Evolutionary conservation across 2,113 vertebrate species (phyloP).

Genomic region (Oryzias celebensis): DNA sequence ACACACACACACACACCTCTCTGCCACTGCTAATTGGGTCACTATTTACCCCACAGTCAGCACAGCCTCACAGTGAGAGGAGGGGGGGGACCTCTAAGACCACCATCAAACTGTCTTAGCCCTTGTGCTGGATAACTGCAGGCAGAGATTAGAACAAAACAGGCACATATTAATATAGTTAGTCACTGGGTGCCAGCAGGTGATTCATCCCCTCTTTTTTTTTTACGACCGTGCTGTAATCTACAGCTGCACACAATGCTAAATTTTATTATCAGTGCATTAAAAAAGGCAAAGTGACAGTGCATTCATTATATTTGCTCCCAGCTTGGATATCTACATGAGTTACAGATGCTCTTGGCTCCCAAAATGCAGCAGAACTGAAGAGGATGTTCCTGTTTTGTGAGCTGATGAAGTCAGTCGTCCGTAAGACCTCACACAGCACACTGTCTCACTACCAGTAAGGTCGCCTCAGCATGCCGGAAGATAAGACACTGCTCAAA

Average conservation of each 20-base stretch:
- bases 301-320: conserved; percentile 16
- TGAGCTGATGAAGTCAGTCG: conserved; percentile 56
- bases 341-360: conserved; percentile 23
- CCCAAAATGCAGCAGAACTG: conserved; percentile 23
- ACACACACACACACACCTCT: background rate
- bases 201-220: conserved; percentile 42
- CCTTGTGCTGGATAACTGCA: conserved; percentile 51
- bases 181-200: conserved; percentile 57
- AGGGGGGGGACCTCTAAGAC: conserved; percentile 52
- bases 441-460: conserved; percentile 14
- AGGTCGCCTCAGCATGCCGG: conserved; percentile 36
- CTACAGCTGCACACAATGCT: conserved; percentile 21
- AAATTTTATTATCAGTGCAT: conserved; percentile 30
- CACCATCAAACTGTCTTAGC: conserved; percentile 56
- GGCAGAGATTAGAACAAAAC: conserved; percentile 57
- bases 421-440: conserved; percentile 30
- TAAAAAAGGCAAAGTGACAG: conserved; percentile 20
- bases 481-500: conserved; percentile 54
- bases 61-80: conserved; percentile 39
- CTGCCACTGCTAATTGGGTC: conserved; percentile 70
- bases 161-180: conserved; percentile 58
- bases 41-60: conserved; percentile 68
- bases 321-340: conserved; percentile 38
- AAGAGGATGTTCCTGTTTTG: conserved; percentile 44
- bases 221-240: conserved; percentile 27